Percentiles rank a stretch among this genome's conserved stretches.
Evolutionary conservation across 2,113 vertebrate genomes (phyloP).

Genomic region (Engystomops pustulosus): DNA sequence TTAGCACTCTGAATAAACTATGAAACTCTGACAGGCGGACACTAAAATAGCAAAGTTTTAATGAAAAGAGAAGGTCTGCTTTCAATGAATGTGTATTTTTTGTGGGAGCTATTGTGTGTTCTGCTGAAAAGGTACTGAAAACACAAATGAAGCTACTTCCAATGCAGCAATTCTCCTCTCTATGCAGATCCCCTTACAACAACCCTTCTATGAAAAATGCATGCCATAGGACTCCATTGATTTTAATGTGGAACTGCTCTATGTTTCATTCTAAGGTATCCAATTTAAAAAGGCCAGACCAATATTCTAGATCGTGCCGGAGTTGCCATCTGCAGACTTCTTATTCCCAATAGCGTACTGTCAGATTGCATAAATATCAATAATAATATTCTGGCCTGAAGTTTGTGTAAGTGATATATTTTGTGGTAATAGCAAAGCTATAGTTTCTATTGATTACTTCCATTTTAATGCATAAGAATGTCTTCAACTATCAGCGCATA

Average conservation of each 20-base stretch:
- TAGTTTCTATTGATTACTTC: conserved; percentile 32
- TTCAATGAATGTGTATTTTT: background rate
- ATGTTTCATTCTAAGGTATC: conserved; percentile 21
- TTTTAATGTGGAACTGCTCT: conserved; percentile 7
- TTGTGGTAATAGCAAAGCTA: conserved; percentile 9
- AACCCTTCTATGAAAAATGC: conserved; percentile 21
- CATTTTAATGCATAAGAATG: conserved; percentile 36
- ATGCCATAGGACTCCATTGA: conserved; percentile 9
- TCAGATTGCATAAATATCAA: conserved; percentile 43
- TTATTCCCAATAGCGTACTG: conserved; percentile 9
- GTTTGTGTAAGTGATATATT: conserved; percentile 32
- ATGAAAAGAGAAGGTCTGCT: background rate
- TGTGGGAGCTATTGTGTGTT: background rate
- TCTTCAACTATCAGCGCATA: conserved; percentile 27
- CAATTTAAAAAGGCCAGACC: conserved; percentile 5
- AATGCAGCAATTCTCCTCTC: background rate
- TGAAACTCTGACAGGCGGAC: conserved; percentile 22
- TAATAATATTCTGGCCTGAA: conserved; percentile 13
- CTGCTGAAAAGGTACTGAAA: background rate
- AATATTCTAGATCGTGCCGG: background rate
- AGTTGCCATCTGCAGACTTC: background rate
- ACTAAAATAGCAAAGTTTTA: background rate
- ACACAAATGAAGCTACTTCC: background rate
- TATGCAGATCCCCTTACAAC: background rate
- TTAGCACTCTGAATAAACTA: background rate